Evolutionary conservation across 2,888 invertebrate species (phyloP).

Genomic region (Drosophila multiciliata): DNA sequence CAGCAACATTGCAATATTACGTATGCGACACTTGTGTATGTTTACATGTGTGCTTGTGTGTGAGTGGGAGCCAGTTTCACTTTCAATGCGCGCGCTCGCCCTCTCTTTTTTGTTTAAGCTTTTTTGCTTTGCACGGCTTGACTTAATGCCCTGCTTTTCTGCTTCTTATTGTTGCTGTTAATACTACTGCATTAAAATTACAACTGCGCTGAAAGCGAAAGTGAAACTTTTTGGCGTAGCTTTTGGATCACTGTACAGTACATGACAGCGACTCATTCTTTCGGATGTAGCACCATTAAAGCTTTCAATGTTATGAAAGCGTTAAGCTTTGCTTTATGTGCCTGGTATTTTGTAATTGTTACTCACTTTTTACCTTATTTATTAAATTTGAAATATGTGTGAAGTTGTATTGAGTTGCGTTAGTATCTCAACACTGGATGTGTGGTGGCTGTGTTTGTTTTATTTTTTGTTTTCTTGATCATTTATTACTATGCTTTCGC

Average conservation of each 20-base stretch:
- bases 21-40: constrained; percentile 55
- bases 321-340: constrained; percentile 53
- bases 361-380: constrained; percentile 49
- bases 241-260: constrained; percentile 65
- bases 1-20: constrained; percentile 63
- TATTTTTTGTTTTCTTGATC: constrained; percentile 29
- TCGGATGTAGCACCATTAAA: constrained; percentile 42
- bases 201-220: constrained; percentile 82
- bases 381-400: constrained; percentile 47
- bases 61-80: constrained; percentile 69
- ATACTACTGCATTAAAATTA: constrained; percentile 62
- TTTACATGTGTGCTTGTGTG: constrained; percentile 22
- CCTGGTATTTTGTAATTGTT: constrained; percentile 58
- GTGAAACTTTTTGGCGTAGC: constrained; percentile 81
- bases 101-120: constrained; percentile 30
- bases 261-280: constrained; percentile 58
- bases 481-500: constrained; percentile 25
- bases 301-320: constrained; percentile 64
- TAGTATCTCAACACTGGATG: background rate
- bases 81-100: constrained; percentile 65
- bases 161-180: constrained; percentile 26
- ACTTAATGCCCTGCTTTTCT: constrained; percentile 69
- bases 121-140: constrained; percentile 68
- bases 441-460: constrained; percentile 43
- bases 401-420: constrained; percentile 15